Evolutionary conservation across 2,797 vertebrate genomes (phyloP), one percentile per base, ranked within the genome.

Genomic region (Hyperoplus lanceolatus): DNA sequence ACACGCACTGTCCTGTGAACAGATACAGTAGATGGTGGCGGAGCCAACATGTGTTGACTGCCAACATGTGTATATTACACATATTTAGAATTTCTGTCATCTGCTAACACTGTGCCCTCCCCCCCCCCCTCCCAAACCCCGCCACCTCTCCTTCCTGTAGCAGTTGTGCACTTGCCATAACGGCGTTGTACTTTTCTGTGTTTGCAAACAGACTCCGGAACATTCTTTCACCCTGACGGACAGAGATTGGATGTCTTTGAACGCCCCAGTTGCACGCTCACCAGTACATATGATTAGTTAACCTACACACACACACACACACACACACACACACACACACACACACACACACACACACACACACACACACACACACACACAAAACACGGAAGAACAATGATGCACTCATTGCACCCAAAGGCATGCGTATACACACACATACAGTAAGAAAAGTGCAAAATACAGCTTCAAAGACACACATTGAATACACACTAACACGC

Each of bases 281-380:
- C 81, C 83, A 74, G 84, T 87, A 86, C 81, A 74, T 85, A 60
- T 46, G 59, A 80, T 89, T 73, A 76, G 66, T 56, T 73, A 54
- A 67, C 80, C 62, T 75, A 75, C 84, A 79, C 72, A 43, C 56
- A 10, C 57, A 46, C 69, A 70, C 49, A 49, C 53, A 73, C 75
- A 58, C 57, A 46, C 69, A 70, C 49, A 49, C 53, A 73, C 75
- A 58, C 57, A 46, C 69, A 70, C 49, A 49, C 53, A 73, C 75
- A 58, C 21, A 75, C 84, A 79, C 72, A 48, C 56, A n/a, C n/a
- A 75, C 84, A 79, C 72, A 43, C 56, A 10, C 57, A 46, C 69
- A 75, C 84, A 79, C 72, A 43, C 56, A 10, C 57, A 46, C 69
- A 10, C 57, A 46, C 64, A 70, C 49, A 49, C 53, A 73, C 75